These are phyloP conservation scores for Sicus ferrugineus DNA, from an alignment of 2,888 invertebrate species.

Conservation along the genomic window DNA sequence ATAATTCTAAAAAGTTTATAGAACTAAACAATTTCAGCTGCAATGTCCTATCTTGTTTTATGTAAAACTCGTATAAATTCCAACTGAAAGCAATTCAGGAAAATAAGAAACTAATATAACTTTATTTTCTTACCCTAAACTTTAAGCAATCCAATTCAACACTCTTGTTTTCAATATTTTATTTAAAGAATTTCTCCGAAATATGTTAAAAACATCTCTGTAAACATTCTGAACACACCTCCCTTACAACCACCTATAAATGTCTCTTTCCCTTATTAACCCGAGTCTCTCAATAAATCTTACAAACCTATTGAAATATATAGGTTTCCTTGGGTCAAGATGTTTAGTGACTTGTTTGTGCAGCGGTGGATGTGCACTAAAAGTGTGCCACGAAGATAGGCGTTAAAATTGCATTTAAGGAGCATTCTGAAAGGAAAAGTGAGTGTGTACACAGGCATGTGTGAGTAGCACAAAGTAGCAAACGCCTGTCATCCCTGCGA, in stretches of 20 bases:
- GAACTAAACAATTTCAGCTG: too few relatives aligned
- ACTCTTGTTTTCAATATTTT: too few relatives aligned
- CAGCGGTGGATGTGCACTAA: constrained; percentile 16
- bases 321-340: background rate
- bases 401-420: constrained; percentile 20
- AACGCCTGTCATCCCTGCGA: background rate
- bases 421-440: constrained; percentile 18
- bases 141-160: too few relatives aligned
- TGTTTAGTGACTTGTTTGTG: background rate
- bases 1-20: too few relatives aligned
- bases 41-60: too few relatives aligned
- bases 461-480: background rate
- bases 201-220: background rate
- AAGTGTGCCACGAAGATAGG: constrained; percentile 29
- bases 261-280: too few relatives aligned
- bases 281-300: too few relatives aligned
- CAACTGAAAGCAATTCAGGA: too few relatives aligned
- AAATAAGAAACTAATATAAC: too few relatives aligned
- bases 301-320: too few relatives aligned
- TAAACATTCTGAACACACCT: background rate
- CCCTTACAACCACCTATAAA: background rate
- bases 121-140: too few relatives aligned
- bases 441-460: background rate
- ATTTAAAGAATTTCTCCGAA: constrained; percentile 1
- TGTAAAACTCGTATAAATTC: too few relatives aligned